Conservation (phyloP, 30 jellyfish, hydroid and myxozoan species). For the Hydractinia echinata region DNA sequence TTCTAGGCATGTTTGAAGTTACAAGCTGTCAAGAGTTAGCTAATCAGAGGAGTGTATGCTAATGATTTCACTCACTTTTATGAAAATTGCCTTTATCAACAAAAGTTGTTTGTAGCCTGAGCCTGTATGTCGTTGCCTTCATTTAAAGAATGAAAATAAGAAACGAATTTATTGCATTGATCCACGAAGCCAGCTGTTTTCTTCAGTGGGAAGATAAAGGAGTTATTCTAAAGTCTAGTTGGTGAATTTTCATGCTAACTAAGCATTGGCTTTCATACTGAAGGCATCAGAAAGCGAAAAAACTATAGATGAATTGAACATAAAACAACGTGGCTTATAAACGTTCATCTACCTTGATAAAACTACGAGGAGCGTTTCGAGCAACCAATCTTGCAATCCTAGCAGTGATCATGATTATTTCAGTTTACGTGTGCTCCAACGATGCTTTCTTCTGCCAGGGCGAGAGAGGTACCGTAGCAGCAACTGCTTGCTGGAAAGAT, state of each 20-base stretch:
- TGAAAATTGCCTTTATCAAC: too few relatives aligned
- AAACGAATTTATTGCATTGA: background rate
- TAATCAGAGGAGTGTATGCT: too few relatives aligned
- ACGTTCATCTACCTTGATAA: background rate
- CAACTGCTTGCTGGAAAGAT: background rate
- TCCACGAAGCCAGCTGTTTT: background rate
- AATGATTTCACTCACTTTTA: too few relatives aligned
- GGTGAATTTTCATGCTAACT: too few relatives aligned
- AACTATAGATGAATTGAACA: background rate
- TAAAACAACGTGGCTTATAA: background rate
- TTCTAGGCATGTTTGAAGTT: too few relatives aligned
- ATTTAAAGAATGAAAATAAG: background rate
- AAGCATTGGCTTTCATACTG: background rate
- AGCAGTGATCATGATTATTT: conserved; percentile 10
- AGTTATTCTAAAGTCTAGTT: too few relatives aligned
- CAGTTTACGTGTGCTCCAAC: background rate
- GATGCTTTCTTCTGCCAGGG: conserved; percentile 3
- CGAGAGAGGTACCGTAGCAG: conserved; percentile 5
- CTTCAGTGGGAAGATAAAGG: too few relatives aligned
- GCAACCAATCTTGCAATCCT: conserved; percentile 10
- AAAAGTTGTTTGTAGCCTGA: too few relatives aligned
- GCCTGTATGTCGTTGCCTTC: too few relatives aligned
- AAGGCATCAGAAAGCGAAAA: background rate
- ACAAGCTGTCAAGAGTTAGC: too few relatives aligned
- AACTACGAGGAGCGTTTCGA: conserved; percentile 8